A percentile compares a stretch with the other conserved stretches of the same genome.
Conservation (phyloP, 2,113 vertebrate species). For the Nibea albiflora region DNA sequence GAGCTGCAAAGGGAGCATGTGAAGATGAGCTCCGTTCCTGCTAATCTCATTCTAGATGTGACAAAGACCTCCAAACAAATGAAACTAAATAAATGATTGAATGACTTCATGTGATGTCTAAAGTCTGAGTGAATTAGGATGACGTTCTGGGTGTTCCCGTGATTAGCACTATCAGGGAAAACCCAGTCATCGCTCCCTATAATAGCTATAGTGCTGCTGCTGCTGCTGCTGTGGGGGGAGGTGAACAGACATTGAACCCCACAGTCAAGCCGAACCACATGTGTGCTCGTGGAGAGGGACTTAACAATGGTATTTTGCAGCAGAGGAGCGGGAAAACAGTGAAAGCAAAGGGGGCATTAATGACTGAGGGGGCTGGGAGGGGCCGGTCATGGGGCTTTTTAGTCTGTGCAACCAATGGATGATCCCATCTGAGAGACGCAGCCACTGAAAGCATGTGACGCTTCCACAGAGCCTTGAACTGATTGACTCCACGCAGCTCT, state of each 20-base stretch:
- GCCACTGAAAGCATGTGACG: slow-evolving; percentile 53
- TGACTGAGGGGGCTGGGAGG: slow-evolving; percentile 45
- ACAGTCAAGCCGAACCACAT: slow-evolving; percentile 54
- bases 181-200: slow-evolving; percentile 23
- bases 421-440: slow-evolving; percentile 38
- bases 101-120: not conserved
- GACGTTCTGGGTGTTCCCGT: slow-evolving; percentile 29
- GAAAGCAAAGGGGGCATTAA: slow-evolving; percentile 65
- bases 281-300: slow-evolving; percentile 50
- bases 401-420: slow-evolving; percentile 57
- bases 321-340: slow-evolving; percentile 41
- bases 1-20: slow-evolving; percentile 8
- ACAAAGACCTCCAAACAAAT: not conserved
- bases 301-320: slow-evolving; percentile 63
- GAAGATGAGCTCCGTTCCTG: not conserved
- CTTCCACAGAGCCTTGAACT: slow-evolving; percentile 21
- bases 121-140: slow-evolving; percentile 29
- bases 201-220: not conserved
- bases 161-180: slow-evolving; percentile 44
- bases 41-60: slow-evolving; percentile 31
- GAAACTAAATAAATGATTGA: not conserved
- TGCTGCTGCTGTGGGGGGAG: slow-evolving; percentile 24
- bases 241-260: slow-evolving; percentile 58
- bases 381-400: slow-evolving; percentile 62
- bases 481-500: slow-evolving; percentile 23